Evolutionary conservation across 2,113 vertebrate genomes (phyloP), one percentile per base, ranked within the genome.

Genomic region (Oceanodroma tethys): DNA sequence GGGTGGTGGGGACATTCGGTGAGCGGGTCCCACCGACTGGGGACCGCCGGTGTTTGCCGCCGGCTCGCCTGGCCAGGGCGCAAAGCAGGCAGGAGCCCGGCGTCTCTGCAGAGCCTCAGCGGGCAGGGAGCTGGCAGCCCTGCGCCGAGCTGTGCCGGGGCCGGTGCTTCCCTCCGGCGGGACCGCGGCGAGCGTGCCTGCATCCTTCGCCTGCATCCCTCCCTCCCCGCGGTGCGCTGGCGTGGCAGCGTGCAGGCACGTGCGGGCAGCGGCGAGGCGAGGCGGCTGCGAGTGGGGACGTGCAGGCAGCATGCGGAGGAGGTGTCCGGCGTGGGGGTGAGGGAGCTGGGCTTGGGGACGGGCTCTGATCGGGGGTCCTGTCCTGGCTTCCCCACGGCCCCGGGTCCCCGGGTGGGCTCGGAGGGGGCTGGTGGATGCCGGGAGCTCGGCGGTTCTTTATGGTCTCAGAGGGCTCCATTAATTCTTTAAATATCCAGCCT

Each of bases 401-500:
- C 2, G 21, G 38, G 43, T 78, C 91, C 76, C 81, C 0, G 0
- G 4, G 50, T 25, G 40, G 30, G 62, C 56, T 90, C 16, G 1
- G 84, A 90, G 66, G 60, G 74, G 65, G 72, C 55, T 88, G 88
- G 58, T 50, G 80, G 76, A 86, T 96, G 85, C 75, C 10, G 76
- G 87, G 94, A 97, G 94, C 87, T 92, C 26, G 5, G 29, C 10
- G 18, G 81, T 78, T 88, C 93, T 91, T 95, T 91, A 74, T 80
- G 82, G 88, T 95, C 97, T 95, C 95, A 45, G 93, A 96, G 97
- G 94, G 95, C 94, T 97, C 91, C 91, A 95, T 97, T 96, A 94
- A 93, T 96, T 95, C 95, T 98, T 98, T 97, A 98, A 98, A 96
- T 95, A 96, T 97, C 98, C 97, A 97, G 97, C 98, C 97, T 98